A percentile compares a stretch with the other conserved stretches of the same genome.
Conservation (phyloP, 2,888 invertebrate species). For the Pollenia angustigena region DNA sequence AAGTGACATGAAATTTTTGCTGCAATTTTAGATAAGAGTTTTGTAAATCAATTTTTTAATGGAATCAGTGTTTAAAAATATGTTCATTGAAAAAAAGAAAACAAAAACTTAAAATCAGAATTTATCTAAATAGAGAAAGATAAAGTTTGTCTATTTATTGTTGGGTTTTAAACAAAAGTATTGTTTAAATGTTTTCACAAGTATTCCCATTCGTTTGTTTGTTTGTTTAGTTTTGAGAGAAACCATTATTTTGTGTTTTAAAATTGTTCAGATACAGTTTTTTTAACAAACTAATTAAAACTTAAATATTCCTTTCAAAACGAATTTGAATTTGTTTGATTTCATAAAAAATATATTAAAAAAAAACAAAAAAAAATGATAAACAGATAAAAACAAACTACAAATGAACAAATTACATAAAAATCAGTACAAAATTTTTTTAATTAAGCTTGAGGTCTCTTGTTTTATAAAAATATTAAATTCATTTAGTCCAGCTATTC, state of each 20-base stretch:
- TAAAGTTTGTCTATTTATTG: constrained; percentile 35
- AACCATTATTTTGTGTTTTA: neutral
- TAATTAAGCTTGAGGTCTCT: too few relatives aligned
- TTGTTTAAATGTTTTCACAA: neutral
- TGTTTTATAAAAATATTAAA: too few relatives aligned
- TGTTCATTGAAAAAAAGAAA: neutral
- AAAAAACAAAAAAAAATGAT: too few relatives aligned
- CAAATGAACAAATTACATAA: neutral
- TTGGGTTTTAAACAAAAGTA: constrained; percentile 30
- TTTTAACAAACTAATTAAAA: constrained; percentile 54
- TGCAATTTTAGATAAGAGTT: neutral
- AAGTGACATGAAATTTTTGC: too few relatives aligned
- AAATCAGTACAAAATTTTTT: too few relatives aligned
- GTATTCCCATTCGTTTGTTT: neutral
- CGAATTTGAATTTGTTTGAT: too few relatives aligned
- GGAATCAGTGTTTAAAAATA: neutral
- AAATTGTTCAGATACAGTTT: neutral
- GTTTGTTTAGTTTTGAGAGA: constrained; percentile 11
- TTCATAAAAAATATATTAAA: too few relatives aligned
- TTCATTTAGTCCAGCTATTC: too few relatives aligned
- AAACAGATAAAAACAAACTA: too few relatives aligned
- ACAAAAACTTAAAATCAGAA: neutral
- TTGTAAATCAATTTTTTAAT: neutral
- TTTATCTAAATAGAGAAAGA: constrained; percentile 5
- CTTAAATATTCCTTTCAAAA: too few relatives aligned